phyloP scores from a whole-genome alignment of 2,113 vertebrate genomes.

The Neotoma lepida region DNA sequence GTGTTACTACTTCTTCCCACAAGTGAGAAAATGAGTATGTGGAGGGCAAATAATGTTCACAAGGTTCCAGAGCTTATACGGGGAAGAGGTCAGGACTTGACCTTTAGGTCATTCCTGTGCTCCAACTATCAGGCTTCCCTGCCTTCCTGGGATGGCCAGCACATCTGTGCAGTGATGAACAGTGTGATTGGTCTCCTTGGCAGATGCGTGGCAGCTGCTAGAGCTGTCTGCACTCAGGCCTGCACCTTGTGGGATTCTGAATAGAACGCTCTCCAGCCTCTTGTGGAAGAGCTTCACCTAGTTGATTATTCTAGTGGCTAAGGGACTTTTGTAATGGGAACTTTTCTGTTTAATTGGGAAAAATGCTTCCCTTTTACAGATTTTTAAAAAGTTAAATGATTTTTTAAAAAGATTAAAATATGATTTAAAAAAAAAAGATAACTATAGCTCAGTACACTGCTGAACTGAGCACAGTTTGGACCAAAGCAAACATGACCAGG shows the following conservation, averaged over 20 bases:
- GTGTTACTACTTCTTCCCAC: neutral
- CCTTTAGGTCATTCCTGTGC: neutral
- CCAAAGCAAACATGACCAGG: conserved; percentile 9
- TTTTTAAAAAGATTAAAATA: neutral
- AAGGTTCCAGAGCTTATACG: neutral
- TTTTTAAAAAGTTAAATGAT: conserved; percentile 62
- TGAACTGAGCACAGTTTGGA: conserved; percentile 7
- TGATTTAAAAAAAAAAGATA: neutral
- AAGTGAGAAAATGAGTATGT: conserved; percentile 15
- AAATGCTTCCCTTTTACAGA: conserved; percentile 30
- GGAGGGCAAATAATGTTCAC: conserved; percentile 19
- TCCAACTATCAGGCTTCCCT: neutral
- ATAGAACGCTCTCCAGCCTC: neutral
- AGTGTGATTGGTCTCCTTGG: neutral
- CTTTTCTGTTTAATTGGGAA: conserved; percentile 48
- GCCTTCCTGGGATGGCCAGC: neutral
- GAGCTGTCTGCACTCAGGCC: neutral
- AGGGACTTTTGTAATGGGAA: conserved; percentile 29
- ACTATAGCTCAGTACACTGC: neutral
- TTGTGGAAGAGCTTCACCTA: neutral
- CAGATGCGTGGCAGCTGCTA: neutral
- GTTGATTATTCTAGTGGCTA: neutral
- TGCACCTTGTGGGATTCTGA: neutral
- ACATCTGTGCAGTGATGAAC: neutral
- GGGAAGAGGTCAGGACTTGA: neutral